Base-by-base conservation (phyloP, 53 echinoderm and acorn worm genomes). In the Stichopus horrens region DNA sequence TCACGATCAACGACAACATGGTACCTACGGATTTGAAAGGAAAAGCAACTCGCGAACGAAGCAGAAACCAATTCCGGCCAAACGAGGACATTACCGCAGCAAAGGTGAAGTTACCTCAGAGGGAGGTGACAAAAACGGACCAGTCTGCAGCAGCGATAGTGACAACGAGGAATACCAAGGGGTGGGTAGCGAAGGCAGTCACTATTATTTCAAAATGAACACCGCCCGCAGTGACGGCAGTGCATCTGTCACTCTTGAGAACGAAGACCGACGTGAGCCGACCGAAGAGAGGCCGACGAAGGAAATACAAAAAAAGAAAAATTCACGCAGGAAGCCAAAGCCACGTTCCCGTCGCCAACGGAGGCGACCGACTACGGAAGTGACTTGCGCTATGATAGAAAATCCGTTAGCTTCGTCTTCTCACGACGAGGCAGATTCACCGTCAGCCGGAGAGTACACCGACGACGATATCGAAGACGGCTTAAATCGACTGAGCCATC, bases 381-480 rank as follows among this genome's bases (percentile, higher is more conserved):
- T 66, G 23, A 85, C 60, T 22, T 23, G 85, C 22, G 67, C 60
- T 52, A 76, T 76, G 77, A 76, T 54, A 7, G 77, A 51, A 51
- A 76, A 76, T 20, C 77, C 77, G 6, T 54, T 76, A 54, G 77
- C 52, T 6, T 21, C 67, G 5, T 9, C 11, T n/a, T 52, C 85
- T 7, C 37, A 59, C 52, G 85, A 85, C 53, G 85, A 85, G 85
- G 85, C 65, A 51, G 85, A 53, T 5, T 5, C 65, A 14, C 23
- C 65, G 37, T 85, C 85, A 22, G 23, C 60, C 4, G 67, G 85
- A 9, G 65, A 85, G 66, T 85, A 85, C n/a, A 85, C 85, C n/a
- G 85, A 85, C 52, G 85, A 85, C 65, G 85, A 85, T 16, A 85
- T 85, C 85, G 85, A 85, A 51, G 85, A 85, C 21, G 85, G 85